Conservation (phyloP, 2,888 invertebrate species). For the Alviniconcha strummeri region DNA sequence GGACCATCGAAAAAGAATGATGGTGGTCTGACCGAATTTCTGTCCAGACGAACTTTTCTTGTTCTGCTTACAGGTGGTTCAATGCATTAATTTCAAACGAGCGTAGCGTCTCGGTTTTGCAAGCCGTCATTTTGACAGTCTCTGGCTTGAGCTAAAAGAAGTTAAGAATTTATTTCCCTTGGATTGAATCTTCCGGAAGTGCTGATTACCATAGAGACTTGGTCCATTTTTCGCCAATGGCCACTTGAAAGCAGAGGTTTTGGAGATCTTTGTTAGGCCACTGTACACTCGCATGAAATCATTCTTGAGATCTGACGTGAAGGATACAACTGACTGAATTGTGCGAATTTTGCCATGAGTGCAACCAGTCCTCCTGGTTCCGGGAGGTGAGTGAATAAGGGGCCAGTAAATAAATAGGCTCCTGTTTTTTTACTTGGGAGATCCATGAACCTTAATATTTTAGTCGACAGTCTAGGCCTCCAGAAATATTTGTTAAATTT, state of each 20-base stretch:
- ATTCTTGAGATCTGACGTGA: neutral
- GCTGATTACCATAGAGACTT: constrained; percentile 37
- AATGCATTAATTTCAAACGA: neutral
- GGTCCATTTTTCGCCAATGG: constrained; percentile 32
- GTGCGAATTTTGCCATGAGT: constrained; percentile 11
- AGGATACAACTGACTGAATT: neutral
- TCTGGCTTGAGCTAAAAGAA: too few species aligned
- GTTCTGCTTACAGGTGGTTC: too few species aligned
- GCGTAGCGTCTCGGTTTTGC: too few species aligned
- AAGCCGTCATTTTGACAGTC: too few species aligned
- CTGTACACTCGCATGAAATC: neutral
- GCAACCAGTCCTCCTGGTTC: constrained; percentile 8
- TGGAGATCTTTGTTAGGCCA: neutral
- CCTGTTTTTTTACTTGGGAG: too few species aligned
- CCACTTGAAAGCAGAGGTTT: constrained; percentile 5
- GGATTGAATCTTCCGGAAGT: constrained; percentile 30
- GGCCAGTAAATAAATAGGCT: too few species aligned
- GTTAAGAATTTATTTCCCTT: constrained; percentile 21
- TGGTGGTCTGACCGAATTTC: too few species aligned
- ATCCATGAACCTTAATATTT: too few species aligned
- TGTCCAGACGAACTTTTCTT: too few species aligned
- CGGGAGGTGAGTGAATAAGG: constrained; percentile 4
- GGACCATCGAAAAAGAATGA: too few species aligned
- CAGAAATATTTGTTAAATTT: too few species aligned
- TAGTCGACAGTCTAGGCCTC: too few species aligned